Conservation (phyloP, 2,797 vertebrate genomes). For the Eulemur coronatus region DNA sequence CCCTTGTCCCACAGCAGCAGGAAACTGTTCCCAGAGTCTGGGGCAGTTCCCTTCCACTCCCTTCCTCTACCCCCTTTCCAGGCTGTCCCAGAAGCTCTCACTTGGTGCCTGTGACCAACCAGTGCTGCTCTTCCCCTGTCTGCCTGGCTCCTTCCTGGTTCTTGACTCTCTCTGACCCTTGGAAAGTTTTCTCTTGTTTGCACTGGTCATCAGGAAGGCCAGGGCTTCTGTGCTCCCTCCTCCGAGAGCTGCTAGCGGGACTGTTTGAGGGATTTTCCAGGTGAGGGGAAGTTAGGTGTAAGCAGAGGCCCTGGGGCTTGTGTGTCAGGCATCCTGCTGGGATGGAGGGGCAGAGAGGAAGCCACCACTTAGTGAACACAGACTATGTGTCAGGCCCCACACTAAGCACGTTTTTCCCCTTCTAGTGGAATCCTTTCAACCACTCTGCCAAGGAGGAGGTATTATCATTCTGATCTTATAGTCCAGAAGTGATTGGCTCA, state of each 20-base stretch:
- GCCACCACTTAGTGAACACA: background rate
- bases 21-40: constrained; percentile 24
- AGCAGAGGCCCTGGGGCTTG: background rate
- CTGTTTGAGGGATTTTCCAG: constrained; percentile 72
- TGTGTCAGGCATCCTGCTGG: background rate
- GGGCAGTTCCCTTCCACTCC: background rate
- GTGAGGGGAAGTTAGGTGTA: constrained; percentile 38
- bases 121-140: constrained; percentile 14
- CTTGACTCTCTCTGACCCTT: constrained; percentile 66
- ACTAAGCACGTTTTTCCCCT: background rate
- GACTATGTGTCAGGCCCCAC: background rate
- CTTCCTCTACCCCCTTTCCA: constrained; percentile 3
- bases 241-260: background rate
- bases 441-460: background rate
- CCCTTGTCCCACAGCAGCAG: constrained; percentile 8
- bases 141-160: constrained; percentile 62
- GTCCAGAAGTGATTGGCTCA: background rate
- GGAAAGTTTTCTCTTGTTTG: constrained; percentile 67
- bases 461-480: background rate
- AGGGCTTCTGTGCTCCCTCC: background rate
- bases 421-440: background rate
- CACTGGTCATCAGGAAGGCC: constrained; percentile 48
- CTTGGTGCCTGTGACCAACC: background rate
- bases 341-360: constrained; percentile 6
- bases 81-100: background rate